Percentiles rank a stretch among this genome's conserved stretches.
phyloP scores from a whole-genome alignment of 2,797 vertebrate species.

The Cephalopachus bancanus region DNA sequence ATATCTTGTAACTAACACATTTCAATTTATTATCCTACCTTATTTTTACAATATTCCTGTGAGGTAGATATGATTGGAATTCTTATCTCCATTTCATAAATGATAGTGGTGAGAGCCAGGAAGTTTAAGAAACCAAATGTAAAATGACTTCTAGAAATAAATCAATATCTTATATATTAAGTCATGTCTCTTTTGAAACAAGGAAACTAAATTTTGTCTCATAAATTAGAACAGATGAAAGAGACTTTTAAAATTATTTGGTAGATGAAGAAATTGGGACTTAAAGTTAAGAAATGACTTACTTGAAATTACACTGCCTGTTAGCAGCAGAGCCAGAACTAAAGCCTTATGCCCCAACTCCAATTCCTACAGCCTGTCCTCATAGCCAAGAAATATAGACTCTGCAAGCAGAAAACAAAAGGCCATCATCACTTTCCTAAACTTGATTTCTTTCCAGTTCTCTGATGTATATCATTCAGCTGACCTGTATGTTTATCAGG shows the following conservation, averaged over 20 bases:
- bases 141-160: conserved; percentile 39
- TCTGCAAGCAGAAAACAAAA: not conserved
- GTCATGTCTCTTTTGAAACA: conserved; percentile 17
- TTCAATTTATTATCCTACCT: not conserved
- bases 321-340: not conserved
- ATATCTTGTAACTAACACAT: not conserved
- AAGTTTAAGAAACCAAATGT: conserved; percentile 53
- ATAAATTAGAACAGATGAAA: conserved; percentile 21
- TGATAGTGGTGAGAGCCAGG: not conserved
- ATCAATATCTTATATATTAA: conserved; percentile 13
- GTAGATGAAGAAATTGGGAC: not conserved
- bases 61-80: not conserved
- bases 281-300: conserved; percentile 24
- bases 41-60: conserved; percentile 11
- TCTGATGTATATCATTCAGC: conserved; percentile 35
- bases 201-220: conserved; percentile 29
- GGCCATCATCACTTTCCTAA: conserved; percentile 8
- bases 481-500: not conserved
- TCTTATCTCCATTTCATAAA: conserved; percentile 33
- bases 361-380: not conserved
- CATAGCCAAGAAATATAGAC: not conserved
- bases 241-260: not conserved
- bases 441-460: conserved; percentile 38
- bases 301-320: not conserved
- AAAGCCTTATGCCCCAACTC: not conserved